Evolutionary conservation across 1,140 invertebrate species (phyloP), one percentile per base, ranked within the genome.

Genomic region (Acyrthosiphon pisum): DNA sequence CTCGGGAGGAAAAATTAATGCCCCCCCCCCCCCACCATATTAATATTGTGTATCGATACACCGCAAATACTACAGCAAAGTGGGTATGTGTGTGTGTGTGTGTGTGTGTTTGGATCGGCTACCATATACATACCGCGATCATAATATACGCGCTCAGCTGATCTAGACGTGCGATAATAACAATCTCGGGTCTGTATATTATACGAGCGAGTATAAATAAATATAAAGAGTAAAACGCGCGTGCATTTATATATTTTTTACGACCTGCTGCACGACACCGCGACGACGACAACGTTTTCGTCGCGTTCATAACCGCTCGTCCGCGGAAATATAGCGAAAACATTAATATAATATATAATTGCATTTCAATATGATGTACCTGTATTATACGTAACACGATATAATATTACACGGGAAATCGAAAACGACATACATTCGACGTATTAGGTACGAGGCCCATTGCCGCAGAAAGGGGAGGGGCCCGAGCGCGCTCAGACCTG

Each of bases 121-220:
- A 76, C 60, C n/a, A 76, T 76, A 35, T 76, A 35, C 60, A 76
- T 76, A 76, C 60, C 60, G 30, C 60, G 60, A 76, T 76, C 60
- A 20, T 76, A 76, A 76, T 76, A 76, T 76, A 76, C 60, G 30
- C 60, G 60, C 60, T 76, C 60, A 76, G 60, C 60, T 76, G 60
- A 76, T 76, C 60, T 76, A 76, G 60, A 76, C 60, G n/a, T 76
- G 60, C 60, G 60, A 76, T 76, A 76, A 76, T 76, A 76, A 76
- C 60, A 76, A 76, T 76, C 60, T 76, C n/a, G 60, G 60, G 18
- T 76, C 30, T 35, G n/a, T 35, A n/a, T n/a, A 50, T 50, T 50
- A 76, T 76, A 18, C 30, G 60, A 76, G n/a, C n/a, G n/a, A 30
- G 4, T 76, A 76, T 76, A 76, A 76, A 76, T 76, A 76, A 76